Base-by-base conservation (phyloP, 2,113 vertebrate genomes). In the Aptenodytes forsteri region DNA sequence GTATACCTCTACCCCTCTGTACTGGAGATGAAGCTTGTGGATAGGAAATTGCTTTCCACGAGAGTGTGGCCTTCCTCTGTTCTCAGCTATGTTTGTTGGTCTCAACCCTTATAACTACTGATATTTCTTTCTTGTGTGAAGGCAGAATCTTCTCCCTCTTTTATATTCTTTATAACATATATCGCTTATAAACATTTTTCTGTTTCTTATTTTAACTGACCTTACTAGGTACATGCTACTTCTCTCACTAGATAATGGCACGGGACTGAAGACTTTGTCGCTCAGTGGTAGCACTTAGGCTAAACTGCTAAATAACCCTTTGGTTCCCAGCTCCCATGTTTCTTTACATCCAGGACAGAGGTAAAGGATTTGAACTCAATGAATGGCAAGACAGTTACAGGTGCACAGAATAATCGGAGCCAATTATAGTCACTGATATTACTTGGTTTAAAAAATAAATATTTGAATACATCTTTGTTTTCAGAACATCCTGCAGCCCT, bases 211-310 rank as follows among this genome's bases (percentile, higher is more conserved):
- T 88, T 95, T 70, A 70, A 52, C 18, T 32, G 19, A 42, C 19
- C 29, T 75, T 36, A 27, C 17, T 49, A 49, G 55, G 10, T 26
- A 55, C 9, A 12, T 4, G 2, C 10, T 81, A 26, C 52, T 64
- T 87, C 38, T 81, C 49, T 78, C 12, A 30, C 56, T 81, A 55
- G 32, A 27, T 29, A 82, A 56, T 15, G 34, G 13, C 13, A 16
- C 0, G 0, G 75, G 46, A 44, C 34, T 71, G 30, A 66, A 91
- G 65, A 76, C 18, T 72, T 70, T 44, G 49, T 61, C 0, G 0
- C 50, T 85, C 82, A 66, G 26, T 79, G 34, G 4, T 44, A 87
- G 12, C 38, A 67, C 38, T 62, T 82, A 54, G 14, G 65, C 47
- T 83, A 52, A 55, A 87, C 29, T 72, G 11, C 14, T 50, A 80